These are phyloP conservation scores for Hydropotes inermis DNA, from an alignment of 2,113 vertebrate species.

Conservation along the genomic window DNA sequence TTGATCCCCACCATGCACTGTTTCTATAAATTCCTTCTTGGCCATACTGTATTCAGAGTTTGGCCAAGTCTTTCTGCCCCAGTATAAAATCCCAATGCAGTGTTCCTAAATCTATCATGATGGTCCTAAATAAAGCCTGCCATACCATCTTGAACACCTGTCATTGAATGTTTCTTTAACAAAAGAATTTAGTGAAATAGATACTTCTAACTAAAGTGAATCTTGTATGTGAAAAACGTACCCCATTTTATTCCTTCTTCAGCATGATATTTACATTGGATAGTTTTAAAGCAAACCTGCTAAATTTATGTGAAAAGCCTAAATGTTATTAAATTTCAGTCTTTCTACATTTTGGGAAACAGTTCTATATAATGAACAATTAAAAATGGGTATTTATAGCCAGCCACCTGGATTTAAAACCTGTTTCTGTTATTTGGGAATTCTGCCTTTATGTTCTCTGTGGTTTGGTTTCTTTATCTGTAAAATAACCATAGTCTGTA, in stretches of 20 bases:
- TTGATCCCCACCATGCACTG: background rate
- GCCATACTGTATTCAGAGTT: background rate
- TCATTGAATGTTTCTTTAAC: background rate
- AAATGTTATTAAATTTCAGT: slow-evolving; percentile 27
- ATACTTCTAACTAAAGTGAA: background rate
- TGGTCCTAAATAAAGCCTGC: background rate
- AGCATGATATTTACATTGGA: background rate
- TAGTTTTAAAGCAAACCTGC: background rate
- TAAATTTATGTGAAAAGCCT: background rate
- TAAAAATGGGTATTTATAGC: background rate
- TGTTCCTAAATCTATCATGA: background rate
- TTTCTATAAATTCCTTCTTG: background rate
- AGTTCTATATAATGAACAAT: background rate
- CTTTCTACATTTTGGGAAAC: background rate
- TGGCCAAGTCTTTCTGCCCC: background rate
- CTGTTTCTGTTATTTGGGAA: background rate
- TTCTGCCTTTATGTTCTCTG: background rate
- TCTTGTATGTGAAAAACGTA: background rate
- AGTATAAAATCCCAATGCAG: background rate
- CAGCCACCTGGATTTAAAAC: background rate
- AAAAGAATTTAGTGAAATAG: background rate
- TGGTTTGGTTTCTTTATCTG: background rate
- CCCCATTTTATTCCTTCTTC: background rate
- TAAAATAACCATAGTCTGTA: background rate
- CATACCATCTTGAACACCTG: background rate